Base-by-base conservation (phyloP, 2,888 invertebrate species). In the Tromatobia lineatoria region DNA sequence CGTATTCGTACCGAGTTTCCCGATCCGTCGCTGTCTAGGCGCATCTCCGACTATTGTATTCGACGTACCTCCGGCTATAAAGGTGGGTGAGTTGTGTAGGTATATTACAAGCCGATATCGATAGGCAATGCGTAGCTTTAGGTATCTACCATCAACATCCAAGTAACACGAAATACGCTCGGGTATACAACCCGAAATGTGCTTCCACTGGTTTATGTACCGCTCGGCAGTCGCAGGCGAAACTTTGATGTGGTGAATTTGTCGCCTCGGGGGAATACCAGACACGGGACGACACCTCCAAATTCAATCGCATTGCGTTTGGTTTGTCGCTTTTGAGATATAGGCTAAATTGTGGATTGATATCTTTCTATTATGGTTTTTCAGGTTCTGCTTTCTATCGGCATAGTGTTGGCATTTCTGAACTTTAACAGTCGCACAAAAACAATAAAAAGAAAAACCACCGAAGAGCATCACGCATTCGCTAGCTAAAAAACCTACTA, bases 1-100 rank as follows among this genome's bases (percentile, higher is more conserved):
- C 52, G 15, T 29, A 61, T 38, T 61, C 61, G 61, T 61, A 34
- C 61, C 38, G 38, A 10, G 34, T n/a, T 34, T 34, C 13, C 38
- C 64, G 38, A 52, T 64, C 42, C 42, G 3, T 42, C 47, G 8
- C 52, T 47, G 42, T 59, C 61, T 45, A 79, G 61, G 29, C 52
- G 29, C 57, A 73, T 73, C 73, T 73, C 47, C 59, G 47, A 67
- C 59, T 67, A 80, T 74, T 74, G 67, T 74, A n/a, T 18, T 38
- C 74, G 67, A 80, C 57, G 38, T 45, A 45, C 23, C 45, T 45
- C 23, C 13, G 25, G 45, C 29, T 34, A 66, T 11, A 23, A 42
- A 45, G 42, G 23, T 13, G 23, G n/a, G 4, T 11, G 45, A 45
- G 20, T 38, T 10, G 66, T 15, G 66, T 45, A 34, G 47, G 2